phyloP scores from a whole-genome alignment of 2,888 invertebrate genomes.

The Tribolium freemani region DNA sequence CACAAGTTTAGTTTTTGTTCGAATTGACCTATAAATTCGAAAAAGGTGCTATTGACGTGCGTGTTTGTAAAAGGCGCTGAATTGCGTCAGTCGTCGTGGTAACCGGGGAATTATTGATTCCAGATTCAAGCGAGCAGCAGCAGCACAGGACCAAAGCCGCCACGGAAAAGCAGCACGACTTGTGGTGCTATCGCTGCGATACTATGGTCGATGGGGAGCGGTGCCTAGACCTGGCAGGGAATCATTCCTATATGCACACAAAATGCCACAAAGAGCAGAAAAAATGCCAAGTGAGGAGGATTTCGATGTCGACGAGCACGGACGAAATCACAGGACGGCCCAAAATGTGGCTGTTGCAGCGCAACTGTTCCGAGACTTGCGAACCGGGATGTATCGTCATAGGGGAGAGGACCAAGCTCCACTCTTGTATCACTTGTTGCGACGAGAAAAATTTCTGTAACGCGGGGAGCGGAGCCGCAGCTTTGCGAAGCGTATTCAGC shows the following conservation, averaged over 20 bases:
- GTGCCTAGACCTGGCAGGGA: slow-evolving; percentile 77
- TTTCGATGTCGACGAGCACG: slow-evolving; percentile 86
- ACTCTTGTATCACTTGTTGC: slow-evolving; percentile 90
- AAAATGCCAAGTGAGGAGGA: slow-evolving; percentile 87
- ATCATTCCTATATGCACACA: slow-evolving; percentile 74
- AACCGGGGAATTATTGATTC: slow-evolving; percentile 57
- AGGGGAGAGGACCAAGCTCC: slow-evolving; percentile 89
- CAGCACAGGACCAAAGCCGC: slow-evolving; percentile 88
- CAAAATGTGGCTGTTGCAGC: slow-evolving; percentile 86
- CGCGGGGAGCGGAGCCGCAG: slow-evolving; percentile 72
- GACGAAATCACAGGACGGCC: slow-evolving; percentile 83
- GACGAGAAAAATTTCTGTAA: slow-evolving; percentile 84
- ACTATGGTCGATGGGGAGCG: slow-evolving; percentile 82
- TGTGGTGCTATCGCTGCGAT: slow-evolving; percentile 87
- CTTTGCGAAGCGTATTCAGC: not conserved
- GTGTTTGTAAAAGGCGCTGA: slow-evolving; percentile 33
- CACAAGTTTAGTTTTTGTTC: not conserved
- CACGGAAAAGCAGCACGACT: slow-evolving; percentile 81
- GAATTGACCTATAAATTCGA: slow-evolving; percentile 28
- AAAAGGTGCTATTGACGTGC: slow-evolving; percentile 38
- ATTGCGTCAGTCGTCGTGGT: slow-evolving; percentile 52
- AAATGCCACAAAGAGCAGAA: slow-evolving; percentile 84
- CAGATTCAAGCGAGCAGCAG: slow-evolving; percentile 57
- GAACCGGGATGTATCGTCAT: slow-evolving; percentile 91
- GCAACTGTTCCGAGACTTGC: slow-evolving; percentile 87